A percentile compares a stretch with the other conserved stretches of the same genome.
These are phyloP conservation scores for Diabrotica undecimpunctata DNA, from an alignment of 1,140 invertebrate genomes.

Conservation along the genomic window DNA sequence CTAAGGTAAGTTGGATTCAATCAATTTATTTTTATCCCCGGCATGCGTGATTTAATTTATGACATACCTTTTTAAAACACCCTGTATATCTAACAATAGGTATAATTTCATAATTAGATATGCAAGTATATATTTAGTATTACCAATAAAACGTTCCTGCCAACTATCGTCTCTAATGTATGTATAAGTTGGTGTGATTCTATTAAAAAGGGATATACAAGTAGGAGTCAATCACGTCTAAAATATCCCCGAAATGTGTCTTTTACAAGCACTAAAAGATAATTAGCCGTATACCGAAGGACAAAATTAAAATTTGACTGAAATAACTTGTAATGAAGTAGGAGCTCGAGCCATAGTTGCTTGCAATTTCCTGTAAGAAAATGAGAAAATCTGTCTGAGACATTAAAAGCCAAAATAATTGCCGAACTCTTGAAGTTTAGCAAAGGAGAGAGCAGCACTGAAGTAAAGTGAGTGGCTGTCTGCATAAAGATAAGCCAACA, in stretches of 20 bases:
- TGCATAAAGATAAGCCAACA: constrained; percentile 2
- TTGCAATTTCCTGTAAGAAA: constrained; percentile 2
- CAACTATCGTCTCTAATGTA: too few relatives aligned
- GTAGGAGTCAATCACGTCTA: too few relatives aligned
- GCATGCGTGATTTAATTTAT: too few relatives aligned
- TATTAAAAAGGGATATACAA: too few relatives aligned
- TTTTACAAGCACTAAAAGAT: neutral
- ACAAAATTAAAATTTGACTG: constrained; percentile 1
- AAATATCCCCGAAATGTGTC: neutral
- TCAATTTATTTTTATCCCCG: too few relatives aligned
- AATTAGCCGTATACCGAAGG: neutral
- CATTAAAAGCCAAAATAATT: constrained; percentile 3
- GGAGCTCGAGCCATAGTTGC: neutral
- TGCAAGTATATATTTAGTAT: too few relatives aligned
- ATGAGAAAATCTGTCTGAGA: neutral
- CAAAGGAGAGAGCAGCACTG: neutral
- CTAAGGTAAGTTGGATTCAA: too few relatives aligned
- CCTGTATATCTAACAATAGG: too few relatives aligned
- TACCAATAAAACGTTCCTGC: too few relatives aligned
- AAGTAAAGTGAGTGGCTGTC: neutral
- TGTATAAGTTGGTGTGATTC: too few relatives aligned
- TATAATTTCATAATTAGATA: too few relatives aligned
- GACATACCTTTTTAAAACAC: too few relatives aligned
- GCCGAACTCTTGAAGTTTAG: neutral
- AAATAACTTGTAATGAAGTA: neutral